phyloP scores from a whole-genome alignment of 2,888 invertebrate genomes.

The Notodonta ziczac region DNA sequence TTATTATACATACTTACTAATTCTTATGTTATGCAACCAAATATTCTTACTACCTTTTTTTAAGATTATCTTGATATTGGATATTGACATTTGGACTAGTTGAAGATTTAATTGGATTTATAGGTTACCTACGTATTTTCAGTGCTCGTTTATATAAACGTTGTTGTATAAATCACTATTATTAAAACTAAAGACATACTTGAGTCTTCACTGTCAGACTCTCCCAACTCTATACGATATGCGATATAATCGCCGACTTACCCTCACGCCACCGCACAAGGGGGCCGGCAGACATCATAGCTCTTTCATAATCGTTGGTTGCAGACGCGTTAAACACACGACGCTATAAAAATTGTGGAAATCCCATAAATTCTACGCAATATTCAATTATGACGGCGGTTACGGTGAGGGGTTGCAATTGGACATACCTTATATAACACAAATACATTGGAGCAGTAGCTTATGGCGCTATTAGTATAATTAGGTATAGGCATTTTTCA shows the following conservation, averaged over 20 bases:
- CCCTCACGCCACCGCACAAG: conserved; percentile 45
- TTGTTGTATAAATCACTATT: no score
- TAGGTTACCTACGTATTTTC: no score
- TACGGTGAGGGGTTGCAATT: conserved; percentile 22
- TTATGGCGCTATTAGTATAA: no score
- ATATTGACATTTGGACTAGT: no score
- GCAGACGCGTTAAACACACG: conserved; percentile 78
- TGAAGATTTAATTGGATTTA: no score
- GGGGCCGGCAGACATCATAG: conserved; percentile 68
- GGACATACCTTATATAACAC: background rate
- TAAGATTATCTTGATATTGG: no score
- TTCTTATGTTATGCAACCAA: no score
- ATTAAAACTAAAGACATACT: conserved; percentile 7
- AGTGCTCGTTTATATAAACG: no score
- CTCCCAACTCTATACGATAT: conserved; percentile 21
- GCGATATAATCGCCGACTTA: conserved; percentile 1
- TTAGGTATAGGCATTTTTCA: no score
- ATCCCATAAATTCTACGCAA: conserved; percentile 73
- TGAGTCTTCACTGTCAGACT: conserved; percentile 20
- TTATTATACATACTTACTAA: no score
- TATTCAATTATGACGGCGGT: conserved; percentile 67
- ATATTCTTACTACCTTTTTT: no score
- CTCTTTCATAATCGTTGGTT: conserved; percentile 70
- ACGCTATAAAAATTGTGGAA: conserved; percentile 76
- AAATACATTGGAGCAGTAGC: no score